These are phyloP conservation scores for Anagrus nilaparvatae DNA, from an alignment of 1,140 invertebrate species.

Conservation along the genomic window DNA sequence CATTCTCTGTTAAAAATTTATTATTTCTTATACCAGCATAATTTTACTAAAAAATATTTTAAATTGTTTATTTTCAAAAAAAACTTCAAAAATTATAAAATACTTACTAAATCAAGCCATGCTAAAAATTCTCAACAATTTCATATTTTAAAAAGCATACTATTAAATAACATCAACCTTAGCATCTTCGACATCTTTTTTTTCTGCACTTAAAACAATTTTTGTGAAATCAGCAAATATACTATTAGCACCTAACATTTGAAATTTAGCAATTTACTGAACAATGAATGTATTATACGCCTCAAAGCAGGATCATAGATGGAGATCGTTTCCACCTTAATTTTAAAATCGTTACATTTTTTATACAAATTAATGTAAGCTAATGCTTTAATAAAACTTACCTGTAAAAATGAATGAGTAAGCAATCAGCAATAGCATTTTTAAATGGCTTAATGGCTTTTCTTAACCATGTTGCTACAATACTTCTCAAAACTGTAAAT, in stretches of 20 bases:
- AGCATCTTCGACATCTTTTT: slow-evolving; percentile 67
- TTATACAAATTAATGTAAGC: too few species aligned
- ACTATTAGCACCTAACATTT: slow-evolving; percentile 77
- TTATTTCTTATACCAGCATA: too few species aligned
- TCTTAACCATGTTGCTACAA: slow-evolving; percentile 78
- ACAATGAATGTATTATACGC: slow-evolving; percentile 84
- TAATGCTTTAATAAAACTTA: too few species aligned
- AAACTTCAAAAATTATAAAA: too few species aligned
- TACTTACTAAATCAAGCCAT: slow-evolving; percentile 78
- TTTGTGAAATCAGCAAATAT: slow-evolving; percentile 92
- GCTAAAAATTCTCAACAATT: slow-evolving; percentile 88
- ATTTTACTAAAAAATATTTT: too few species aligned
- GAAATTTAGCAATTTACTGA: slow-evolving; percentile 89
- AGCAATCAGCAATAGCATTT: slow-evolving; percentile 89
- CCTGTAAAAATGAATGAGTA: slow-evolving; percentile 91
- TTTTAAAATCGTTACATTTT: too few species aligned
- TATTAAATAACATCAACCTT: slow-evolving; percentile 87
- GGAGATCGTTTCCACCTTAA: slow-evolving; percentile 83
- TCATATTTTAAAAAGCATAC: slow-evolving; percentile 75
- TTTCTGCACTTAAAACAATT: slow-evolving; percentile 88
- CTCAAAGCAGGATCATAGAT: slow-evolving; percentile 90
- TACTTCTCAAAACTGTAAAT: slow-evolving; percentile 67
- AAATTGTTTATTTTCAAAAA: too few species aligned
- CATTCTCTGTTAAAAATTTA: too few species aligned
- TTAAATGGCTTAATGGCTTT: slow-evolving; percentile 79